A percentile compares a stretch with the other conserved stretches of the same genome.
Conservation (phyloP, 2,113 vertebrate species). For the Nicator chloris region DNA sequence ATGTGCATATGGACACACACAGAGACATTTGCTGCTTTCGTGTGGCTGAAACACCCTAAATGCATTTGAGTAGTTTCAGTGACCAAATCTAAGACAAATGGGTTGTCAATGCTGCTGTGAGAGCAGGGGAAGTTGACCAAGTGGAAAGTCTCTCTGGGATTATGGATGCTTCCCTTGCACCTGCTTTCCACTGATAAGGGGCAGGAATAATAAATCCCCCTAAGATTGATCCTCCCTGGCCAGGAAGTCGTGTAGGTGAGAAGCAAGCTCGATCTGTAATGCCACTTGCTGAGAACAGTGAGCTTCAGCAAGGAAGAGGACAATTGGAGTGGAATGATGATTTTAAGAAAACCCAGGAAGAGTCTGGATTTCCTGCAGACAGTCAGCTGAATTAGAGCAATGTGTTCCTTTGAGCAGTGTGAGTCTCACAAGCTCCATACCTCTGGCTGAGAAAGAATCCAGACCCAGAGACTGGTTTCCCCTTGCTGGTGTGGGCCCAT, state of each 20-base stretch:
- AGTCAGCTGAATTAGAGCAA: background rate
- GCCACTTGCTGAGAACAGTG: background rate
- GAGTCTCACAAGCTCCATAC: background rate
- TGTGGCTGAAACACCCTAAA: background rate
- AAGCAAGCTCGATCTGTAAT: background rate
- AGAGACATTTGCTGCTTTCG: background rate
- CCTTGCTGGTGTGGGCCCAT: too few species aligned
- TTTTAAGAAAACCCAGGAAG: background rate
- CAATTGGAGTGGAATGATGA: background rate
- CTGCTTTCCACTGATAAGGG: constrained; percentile 18
- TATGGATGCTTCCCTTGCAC: background rate
- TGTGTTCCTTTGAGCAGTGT: background rate
- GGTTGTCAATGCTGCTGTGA: background rate
- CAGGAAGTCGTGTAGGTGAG: background rate
- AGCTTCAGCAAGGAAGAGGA: background rate
- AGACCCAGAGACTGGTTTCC: background rate
- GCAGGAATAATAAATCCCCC: background rate
- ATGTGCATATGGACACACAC: background rate
- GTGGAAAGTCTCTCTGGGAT: background rate
- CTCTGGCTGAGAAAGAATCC: background rate
- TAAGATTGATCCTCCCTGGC: background rate
- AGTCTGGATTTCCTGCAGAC: background rate
- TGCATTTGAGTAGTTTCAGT: background rate
- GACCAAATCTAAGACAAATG: background rate
- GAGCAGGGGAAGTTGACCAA: background rate